phyloP scores from a whole-genome alignment of 2,888 invertebrate genomes.

The Lycaena phlaeas region DNA sequence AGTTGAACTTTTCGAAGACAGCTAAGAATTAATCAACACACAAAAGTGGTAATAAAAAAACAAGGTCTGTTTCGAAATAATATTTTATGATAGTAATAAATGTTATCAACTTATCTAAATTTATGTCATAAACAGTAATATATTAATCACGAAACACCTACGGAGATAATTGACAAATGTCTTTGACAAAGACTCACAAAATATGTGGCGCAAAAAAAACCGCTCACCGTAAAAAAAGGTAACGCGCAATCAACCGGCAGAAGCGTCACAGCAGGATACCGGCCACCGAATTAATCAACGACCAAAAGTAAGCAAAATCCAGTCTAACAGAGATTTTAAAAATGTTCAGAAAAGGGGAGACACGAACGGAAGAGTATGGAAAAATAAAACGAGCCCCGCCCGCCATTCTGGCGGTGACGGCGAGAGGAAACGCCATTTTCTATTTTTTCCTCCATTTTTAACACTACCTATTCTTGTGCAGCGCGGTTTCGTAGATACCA shows the following conservation, averaged over 20 bases:
- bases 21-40: neutral
- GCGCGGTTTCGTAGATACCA: slow-evolving; percentile 13
- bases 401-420: slow-evolving; percentile 63
- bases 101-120: neutral
- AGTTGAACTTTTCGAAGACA: too few relatives aligned
- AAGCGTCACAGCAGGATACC: slow-evolving; percentile 50
- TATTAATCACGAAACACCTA: slow-evolving; percentile 10
- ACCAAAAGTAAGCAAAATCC: slow-evolving; percentile 50
- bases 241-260: slow-evolving; percentile 52
- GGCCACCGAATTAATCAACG: slow-evolving; percentile 65
- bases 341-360: slow-evolving; percentile 43
- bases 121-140: neutral
- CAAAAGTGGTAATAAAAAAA: neutral
- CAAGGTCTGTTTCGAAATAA: neutral
- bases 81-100: slow-evolving; percentile 5
- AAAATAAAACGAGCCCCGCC: slow-evolving; percentile 51
- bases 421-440: slow-evolving; percentile 58
- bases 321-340: slow-evolving; percentile 35
- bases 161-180: slow-evolving; percentile 20
- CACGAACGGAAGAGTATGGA: slow-evolving; percentile 44
- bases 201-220: slow-evolving; percentile 24
- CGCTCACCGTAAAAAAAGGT: slow-evolving; percentile 27
- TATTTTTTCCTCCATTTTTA: slow-evolving; percentile 44
- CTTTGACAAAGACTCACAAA: slow-evolving; percentile 19
- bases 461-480: slow-evolving; percentile 19